phyloP scores from a whole-genome alignment of 2,888 invertebrate species.

The Argynnis bischoffii region DNA sequence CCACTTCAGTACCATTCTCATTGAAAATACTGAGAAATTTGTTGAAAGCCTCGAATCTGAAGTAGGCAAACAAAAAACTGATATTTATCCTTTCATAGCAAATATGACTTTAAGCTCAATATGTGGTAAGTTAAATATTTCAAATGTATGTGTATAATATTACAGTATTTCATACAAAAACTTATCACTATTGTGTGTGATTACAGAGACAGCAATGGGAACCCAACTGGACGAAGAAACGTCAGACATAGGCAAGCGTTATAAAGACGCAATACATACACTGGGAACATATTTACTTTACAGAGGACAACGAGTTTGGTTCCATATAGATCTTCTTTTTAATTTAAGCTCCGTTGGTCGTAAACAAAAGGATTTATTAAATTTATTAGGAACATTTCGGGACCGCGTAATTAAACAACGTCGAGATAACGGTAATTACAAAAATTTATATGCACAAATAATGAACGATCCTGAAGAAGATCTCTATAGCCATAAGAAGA shows the following conservation, averaged over 20 bases:
- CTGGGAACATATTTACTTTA: conserved; percentile 65
- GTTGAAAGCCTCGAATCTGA: conserved; percentile 37
- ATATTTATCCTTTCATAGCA: conserved; percentile 82
- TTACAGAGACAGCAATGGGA: conserved; percentile 87
- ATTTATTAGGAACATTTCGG: conserved; percentile 63
- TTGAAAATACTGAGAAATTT: conserved; percentile 60
- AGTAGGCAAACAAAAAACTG: conserved; percentile 40
- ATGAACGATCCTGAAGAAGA: conserved; percentile 39
- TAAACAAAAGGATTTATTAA: conserved; percentile 65
- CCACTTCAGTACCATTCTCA: conserved; percentile 58
- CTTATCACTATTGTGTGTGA: background rate
- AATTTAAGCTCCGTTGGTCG: conserved; percentile 73
- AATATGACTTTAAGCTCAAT: conserved; percentile 84
- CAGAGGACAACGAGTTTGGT: conserved; percentile 79
- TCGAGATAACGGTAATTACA: conserved; percentile 54
- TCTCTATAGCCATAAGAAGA: conserved; percentile 53
- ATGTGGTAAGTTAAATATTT: conserved; percentile 83
- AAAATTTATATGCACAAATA: conserved; percentile 38
- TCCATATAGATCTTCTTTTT: conserved; percentile 80
- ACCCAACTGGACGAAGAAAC: conserved; percentile 77
- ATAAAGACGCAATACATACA: conserved; percentile 81
- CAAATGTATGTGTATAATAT: background rate
- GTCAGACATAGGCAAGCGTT: conserved; percentile 64
- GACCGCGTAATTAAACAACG: conserved; percentile 41
- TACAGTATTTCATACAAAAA: background rate